Conservation (phyloP, 2,797 vertebrate species). For the Rhinella marina region DNA sequence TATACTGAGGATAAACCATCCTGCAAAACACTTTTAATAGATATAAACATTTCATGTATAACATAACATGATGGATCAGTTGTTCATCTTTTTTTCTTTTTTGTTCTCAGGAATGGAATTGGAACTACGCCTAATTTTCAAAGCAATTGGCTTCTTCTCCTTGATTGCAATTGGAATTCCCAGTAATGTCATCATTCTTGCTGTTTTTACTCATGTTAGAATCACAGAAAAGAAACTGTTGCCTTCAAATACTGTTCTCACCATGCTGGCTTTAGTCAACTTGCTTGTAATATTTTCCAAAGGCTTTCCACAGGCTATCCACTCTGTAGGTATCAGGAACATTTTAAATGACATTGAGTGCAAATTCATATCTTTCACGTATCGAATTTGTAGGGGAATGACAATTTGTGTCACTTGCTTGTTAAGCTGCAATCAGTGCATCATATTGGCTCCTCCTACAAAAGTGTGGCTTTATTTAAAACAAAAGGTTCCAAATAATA, state of each 20-base stretch:
- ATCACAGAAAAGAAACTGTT: constrained; percentile 52
- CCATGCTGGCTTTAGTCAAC: constrained; percentile 51
- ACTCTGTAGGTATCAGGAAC: constrained; percentile 49
- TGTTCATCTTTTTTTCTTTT: background rate
- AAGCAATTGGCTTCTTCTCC: constrained; percentile 57
- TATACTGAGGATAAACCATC: too few species aligned
- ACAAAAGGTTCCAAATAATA: constrained; percentile 41
- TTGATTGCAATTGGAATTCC: constrained; percentile 54
- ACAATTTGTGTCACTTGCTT: constrained; percentile 58
- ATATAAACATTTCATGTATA: background rate
- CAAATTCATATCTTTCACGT: constrained; percentile 50
- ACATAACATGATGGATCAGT: background rate
- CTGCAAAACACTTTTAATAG: background rate
- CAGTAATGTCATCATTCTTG: constrained; percentile 47
- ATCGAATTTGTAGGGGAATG: constrained; percentile 57
- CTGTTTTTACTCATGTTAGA: constrained; percentile 35
- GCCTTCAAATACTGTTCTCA: constrained; percentile 47
- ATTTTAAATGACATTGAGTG: constrained; percentile 58
- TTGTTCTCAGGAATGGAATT: constrained; percentile 49
- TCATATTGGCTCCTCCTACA: constrained; percentile 54
- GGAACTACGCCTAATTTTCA: constrained; percentile 47
- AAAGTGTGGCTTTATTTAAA: constrained; percentile 50
- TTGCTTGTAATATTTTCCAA: constrained; percentile 54
- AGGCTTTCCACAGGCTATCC: constrained; percentile 55
- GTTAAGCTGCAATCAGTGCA: constrained; percentile 58